Conservation (phyloP, 2,113 vertebrate genomes). For the Entomyzon cyanotis region DNA sequence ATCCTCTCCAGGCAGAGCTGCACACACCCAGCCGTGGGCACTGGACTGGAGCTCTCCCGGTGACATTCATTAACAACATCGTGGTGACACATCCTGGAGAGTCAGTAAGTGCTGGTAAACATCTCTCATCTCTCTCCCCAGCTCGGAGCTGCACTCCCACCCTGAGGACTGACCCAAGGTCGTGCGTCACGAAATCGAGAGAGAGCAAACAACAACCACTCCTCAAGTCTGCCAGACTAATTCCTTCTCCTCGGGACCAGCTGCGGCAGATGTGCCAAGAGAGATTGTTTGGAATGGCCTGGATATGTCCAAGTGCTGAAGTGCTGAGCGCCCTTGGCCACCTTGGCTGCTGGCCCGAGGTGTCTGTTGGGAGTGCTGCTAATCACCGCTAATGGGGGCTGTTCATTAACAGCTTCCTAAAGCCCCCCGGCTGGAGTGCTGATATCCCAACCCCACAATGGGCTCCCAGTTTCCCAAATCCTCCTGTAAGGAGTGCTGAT, state of each 20-base stretch:
- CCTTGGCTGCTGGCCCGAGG: constrained; percentile 10
- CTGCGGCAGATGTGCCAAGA: constrained; percentile 39
- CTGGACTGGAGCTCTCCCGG: neutral
- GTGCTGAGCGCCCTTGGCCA: neutral
- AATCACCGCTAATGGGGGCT: no score
- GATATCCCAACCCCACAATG: neutral
- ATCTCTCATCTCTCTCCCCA: neutral
- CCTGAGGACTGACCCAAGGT: neutral
- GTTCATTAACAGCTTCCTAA: no score
- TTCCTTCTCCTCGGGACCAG: neutral
- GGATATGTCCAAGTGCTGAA: neutral
- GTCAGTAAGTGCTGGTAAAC: neutral
- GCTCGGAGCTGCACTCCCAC: neutral
- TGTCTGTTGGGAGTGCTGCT: neutral
- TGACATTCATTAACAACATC: neutral
- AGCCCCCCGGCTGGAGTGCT: neutral
- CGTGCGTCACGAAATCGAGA: neutral
- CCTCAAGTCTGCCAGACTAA: neutral
- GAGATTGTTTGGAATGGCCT: neutral
- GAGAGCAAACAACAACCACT: neutral
- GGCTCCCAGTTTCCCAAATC: neutral
- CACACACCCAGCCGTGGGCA: neutral
- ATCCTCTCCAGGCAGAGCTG: neutral
- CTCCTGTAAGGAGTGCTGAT: no score
- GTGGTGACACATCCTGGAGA: neutral